Percentiles rank a stretch among this genome's conserved stretches.
These are phyloP conservation scores for Aurelia aurita complex sp. Pacific DNA, from an alignment of 30 jellyfish, hydroid and myxozoan genomes.

Conservation along the genomic window DNA sequence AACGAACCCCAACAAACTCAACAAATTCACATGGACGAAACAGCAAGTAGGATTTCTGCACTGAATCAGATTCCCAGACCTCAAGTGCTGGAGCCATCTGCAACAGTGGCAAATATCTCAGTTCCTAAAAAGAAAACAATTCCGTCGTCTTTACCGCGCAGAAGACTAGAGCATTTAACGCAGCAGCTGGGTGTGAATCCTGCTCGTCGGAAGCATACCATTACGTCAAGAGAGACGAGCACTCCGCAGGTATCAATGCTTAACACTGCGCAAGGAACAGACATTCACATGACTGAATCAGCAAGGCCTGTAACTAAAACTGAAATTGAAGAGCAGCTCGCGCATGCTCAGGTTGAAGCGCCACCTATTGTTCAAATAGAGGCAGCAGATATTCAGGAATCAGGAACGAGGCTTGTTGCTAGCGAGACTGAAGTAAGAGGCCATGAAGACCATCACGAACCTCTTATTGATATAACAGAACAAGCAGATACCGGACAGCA, in stretches of 20 bases:
- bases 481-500: conserved; percentile 17
- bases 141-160: conserved; percentile 10
- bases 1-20: too few species aligned
- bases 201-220: conserved; percentile 30
- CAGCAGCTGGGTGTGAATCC: conserved; percentile 52
- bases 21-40: too few species aligned
- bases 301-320: not conserved
- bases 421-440: not conserved
- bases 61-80: too few species aligned
- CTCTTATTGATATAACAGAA: not conserved
- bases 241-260: not conserved
- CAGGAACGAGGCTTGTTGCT: not conserved
- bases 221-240: not conserved
- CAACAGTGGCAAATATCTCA: not conserved
- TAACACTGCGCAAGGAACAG: not conserved
- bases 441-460: conserved; percentile 5
- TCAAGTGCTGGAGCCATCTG: not conserved
- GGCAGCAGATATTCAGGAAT: not conserved
- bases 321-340: not conserved
- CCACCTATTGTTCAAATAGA: not conserved
- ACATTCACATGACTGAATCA: conserved; percentile 2
- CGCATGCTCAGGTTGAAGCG: not conserved
- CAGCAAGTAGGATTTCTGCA: too few species aligned
- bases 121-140: conserved; percentile 24
- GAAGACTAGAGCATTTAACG: conserved; percentile 35